A percentile compares a stretch with the other conserved stretches of the same genome.
phyloP scores from a whole-genome alignment of 1,140 invertebrate species.

The Apolygus lucorum region DNA sequence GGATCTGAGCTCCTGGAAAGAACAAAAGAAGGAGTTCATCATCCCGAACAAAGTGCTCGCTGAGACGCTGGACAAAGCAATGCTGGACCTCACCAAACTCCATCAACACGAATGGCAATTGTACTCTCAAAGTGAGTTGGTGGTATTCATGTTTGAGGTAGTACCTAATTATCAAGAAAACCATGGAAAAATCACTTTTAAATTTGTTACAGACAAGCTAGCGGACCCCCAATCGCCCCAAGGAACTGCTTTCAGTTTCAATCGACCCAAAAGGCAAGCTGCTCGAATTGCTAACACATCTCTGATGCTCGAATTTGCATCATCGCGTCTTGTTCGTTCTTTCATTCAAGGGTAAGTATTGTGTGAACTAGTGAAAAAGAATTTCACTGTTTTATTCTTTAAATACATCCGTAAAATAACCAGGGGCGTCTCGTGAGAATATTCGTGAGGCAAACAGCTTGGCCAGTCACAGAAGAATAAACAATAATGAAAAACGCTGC shows the following conservation, averaged over 20 bases:
- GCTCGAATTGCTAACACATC: conserved; percentile 46
- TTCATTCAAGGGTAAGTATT: conserved; percentile 38
- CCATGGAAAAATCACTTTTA: no score
- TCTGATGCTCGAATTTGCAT: conserved; percentile 46
- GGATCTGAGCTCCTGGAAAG: conserved; percentile 40
- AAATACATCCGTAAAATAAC: not conserved
- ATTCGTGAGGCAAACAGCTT: no score
- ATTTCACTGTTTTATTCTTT: not conserved
- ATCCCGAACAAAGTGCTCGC: conserved; percentile 32
- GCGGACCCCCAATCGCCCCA: conserved; percentile 44
- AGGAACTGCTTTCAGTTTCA: conserved; percentile 44
- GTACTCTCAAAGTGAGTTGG: conserved; percentile 27
- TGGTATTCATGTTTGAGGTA: no score
- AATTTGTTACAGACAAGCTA: conserved; percentile 37
- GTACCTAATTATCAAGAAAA: no score
- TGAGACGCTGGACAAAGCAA: conserved; percentile 27
- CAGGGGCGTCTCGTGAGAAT: no score
- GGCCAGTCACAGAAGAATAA: no score
- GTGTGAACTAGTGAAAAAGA: no score
- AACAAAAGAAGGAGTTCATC: conserved; percentile 38
- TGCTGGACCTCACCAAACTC: conserved; percentile 28
- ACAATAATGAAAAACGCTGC: no score
- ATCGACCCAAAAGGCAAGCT: conserved; percentile 45
- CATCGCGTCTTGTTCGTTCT: conserved; percentile 41
- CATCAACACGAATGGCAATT: conserved; percentile 30